Base-by-base conservation (phyloP, 2,113 vertebrate species). In the Gymnocephalus cernua region DNA sequence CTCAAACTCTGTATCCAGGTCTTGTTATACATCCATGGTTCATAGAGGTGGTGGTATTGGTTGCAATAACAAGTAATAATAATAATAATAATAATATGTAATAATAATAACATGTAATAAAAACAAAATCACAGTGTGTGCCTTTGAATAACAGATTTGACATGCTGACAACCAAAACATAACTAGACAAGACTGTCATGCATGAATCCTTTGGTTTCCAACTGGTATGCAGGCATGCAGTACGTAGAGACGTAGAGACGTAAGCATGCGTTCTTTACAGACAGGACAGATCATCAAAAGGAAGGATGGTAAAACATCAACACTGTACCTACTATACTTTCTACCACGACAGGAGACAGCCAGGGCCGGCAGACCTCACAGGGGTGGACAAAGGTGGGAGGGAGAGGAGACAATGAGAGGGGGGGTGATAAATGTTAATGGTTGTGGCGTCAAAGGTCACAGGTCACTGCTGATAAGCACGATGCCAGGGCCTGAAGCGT, bases 251-350 rank as follows among this genome's bases (percentile, higher is more conserved):
- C n/a, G n/a, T n/a, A 1, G 1, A 64, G 13, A 41, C 9, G 48
- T 35, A 38, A 9, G 14, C 51, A 50, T 79, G 73, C 57, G 73
- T 19, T 25, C 16, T 16, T 45, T 29, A 3, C 35, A 77, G 45
- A 35, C 41, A 80, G 13, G 41, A 32, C 32, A 48, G 1, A 23
- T 13, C 5, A 51, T 13, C 38, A 54, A 25, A n/a, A 57, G 23
- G 15, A 15, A 50, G 23, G 35, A 25, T n/a, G 19, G 12, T 14
- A 64, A 44, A 66, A 79, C 19, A 35, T 66, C 16, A 58, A 62
- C 23, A 29, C 3, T 38, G 14, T 64, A 89, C 87, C 86, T 86
- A 41, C 69, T 83, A 65, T 32, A 44, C 54, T 51, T 44, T 71
- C 38, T 57, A 69, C 18, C 45, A 80, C 48, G 41, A 69, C 58